Percentiles rank a stretch among this genome's conserved stretches.
Evolutionary conservation across 1,140 invertebrate species (phyloP).

Genomic region (Ectropis grisescens): DNA sequence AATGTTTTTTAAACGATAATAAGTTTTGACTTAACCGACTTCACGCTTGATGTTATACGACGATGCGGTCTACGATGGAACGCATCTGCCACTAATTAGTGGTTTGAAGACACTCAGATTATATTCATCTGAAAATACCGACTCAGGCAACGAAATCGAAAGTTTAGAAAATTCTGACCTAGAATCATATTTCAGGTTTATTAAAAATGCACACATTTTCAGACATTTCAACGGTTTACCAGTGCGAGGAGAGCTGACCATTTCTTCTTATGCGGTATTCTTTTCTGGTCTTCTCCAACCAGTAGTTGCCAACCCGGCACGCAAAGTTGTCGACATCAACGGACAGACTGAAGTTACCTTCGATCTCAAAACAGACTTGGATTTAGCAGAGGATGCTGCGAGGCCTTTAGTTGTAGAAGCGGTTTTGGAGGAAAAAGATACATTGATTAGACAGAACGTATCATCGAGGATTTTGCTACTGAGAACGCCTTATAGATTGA

Average conservation of each 20-base stretch:
- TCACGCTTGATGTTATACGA: too few species aligned
- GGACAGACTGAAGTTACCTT: conserved; percentile 83
- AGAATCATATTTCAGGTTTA: too few species aligned
- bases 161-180: too few species aligned
- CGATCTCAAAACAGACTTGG: conserved; percentile 75
- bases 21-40: too few species aligned
- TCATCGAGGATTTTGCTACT: conserved; percentile 81
- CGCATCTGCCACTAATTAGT: too few species aligned
- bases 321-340: conserved; percentile 87
- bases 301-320: conserved; percentile 77
- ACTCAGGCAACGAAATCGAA: too few species aligned
- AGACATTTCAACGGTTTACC: conserved; percentile 79
- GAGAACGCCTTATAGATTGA: conserved; percentile 85
- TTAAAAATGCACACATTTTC: too few species aligned
- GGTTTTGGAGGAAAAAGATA: conserved; percentile 84
- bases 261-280: conserved; percentile 83
- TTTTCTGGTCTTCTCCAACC: conserved; percentile 84
- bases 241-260: conserved; percentile 83
- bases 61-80: too few species aligned
- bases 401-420: conserved; percentile 83
- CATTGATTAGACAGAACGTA: conserved; percentile 85
- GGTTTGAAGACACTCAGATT: too few species aligned
- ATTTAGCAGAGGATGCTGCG: conserved; percentile 83
- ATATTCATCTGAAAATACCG: too few species aligned
- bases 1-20: too few species aligned